A percentile compares a stretch with the other conserved stretches of the same genome.
phyloP scores from a whole-genome alignment of 2,797 vertebrate genomes.

The Anableps anableps region DNA sequence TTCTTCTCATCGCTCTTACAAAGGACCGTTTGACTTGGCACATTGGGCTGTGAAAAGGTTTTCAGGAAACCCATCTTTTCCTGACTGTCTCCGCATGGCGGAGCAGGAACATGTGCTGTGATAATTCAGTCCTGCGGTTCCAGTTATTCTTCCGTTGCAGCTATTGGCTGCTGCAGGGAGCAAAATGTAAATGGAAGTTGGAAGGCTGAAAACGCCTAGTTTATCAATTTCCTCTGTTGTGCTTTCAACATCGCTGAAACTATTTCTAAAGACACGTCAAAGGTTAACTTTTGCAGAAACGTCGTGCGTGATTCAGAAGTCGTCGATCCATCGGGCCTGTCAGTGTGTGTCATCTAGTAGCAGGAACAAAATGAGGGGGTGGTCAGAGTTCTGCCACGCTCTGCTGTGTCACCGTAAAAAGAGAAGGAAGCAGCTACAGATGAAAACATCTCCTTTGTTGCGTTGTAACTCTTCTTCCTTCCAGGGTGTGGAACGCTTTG shows the following conservation, averaged over 20 bases:
- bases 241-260: neutral
- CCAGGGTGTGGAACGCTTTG: constrained; percentile 95
- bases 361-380: constrained; percentile 20
- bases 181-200: neutral
- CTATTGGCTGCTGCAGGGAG: too few relatives aligned
- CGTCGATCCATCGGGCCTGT: neutral
- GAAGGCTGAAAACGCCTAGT: neutral
- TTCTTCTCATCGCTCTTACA: neutral
- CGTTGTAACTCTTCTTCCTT: constrained; percentile 5
- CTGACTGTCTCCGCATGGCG: neutral
- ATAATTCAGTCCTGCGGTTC: neutral
- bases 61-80: neutral
- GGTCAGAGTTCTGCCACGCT: constrained; percentile 18
- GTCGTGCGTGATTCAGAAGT: neutral
- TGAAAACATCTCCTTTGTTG: neutral
- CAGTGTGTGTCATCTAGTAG: constrained; percentile 8
- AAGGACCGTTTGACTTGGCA: neutral
- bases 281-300: neutral
- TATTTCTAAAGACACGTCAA: neutral
- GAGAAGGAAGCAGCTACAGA: constrained; percentile 40
- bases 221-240: neutral
- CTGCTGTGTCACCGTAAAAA: constrained; percentile 55
- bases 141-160: too few relatives aligned
- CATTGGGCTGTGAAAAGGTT: neutral
- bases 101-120: neutral